These are phyloP conservation scores for Podarcis cretensis DNA, from an alignment of 2,113 vertebrate species.

Conservation along the genomic window DNA sequence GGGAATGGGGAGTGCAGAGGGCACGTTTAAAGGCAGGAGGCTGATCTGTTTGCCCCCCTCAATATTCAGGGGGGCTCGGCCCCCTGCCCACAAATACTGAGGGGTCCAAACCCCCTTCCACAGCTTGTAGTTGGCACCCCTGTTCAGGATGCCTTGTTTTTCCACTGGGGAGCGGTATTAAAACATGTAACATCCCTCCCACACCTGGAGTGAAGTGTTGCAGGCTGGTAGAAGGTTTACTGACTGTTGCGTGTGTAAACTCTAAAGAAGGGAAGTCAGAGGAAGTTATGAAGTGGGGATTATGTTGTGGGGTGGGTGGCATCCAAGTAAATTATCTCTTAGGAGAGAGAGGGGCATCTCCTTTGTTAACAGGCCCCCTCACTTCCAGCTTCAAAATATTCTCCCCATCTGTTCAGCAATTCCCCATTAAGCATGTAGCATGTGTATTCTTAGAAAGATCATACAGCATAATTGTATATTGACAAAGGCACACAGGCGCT, in stretches of 20 bases:
- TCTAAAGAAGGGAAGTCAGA: too few relatives aligned
- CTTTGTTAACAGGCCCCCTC: background rate
- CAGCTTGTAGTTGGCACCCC: too few relatives aligned
- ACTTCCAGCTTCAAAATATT: background rate
- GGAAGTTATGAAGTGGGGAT: too few relatives aligned
- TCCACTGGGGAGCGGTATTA: background rate
- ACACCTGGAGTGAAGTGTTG: background rate
- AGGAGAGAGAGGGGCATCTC: background rate
- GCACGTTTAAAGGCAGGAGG: too few relatives aligned
- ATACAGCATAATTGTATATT: background rate
- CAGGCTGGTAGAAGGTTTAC: background rate
- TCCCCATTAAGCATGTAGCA: background rate
- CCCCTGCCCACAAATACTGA: too few relatives aligned
- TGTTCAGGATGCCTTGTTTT: background rate
- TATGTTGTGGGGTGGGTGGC: too few relatives aligned
- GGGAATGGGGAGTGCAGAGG: too few relatives aligned
- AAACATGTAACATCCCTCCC: background rate
- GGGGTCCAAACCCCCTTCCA: too few relatives aligned
- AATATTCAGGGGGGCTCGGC: too few relatives aligned
- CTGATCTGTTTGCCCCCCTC: too few relatives aligned
- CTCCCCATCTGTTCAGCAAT: background rate
- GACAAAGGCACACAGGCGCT: background rate
- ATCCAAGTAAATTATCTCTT: too few relatives aligned
- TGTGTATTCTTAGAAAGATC: background rate
- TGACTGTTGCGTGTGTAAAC: background rate